Evolutionary conservation across 2,113 vertebrate genomes (phyloP).

Genomic region (Peromyscus leucopus): DNA sequence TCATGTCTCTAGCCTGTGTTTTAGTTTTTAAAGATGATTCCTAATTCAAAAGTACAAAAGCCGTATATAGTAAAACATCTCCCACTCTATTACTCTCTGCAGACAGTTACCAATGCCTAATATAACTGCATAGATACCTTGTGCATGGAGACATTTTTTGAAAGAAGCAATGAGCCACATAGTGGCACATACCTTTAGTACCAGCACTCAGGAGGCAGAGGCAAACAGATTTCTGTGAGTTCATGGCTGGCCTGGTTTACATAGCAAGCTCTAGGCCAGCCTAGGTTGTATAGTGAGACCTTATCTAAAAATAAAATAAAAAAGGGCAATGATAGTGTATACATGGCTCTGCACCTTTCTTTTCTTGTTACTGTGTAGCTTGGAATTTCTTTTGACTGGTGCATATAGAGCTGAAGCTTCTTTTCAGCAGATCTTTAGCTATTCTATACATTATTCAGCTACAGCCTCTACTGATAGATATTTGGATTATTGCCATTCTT

Average conservation of each 20-base stretch:
- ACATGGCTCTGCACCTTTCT: neutral
- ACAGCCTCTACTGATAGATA: neutral
- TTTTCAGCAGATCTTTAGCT: neutral
- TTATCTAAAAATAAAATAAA: neutral
- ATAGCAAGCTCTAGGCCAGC: neutral
- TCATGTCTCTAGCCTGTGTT: neutral
- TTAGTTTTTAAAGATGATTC: neutral
- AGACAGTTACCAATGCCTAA: neutral
- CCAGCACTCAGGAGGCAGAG: neutral
- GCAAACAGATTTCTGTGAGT: neutral
- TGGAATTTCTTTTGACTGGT: neutral
- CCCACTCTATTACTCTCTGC: neutral
- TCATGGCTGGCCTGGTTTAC: neutral
- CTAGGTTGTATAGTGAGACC: neutral
- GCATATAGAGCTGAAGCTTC: neutral
- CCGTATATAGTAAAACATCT: neutral
- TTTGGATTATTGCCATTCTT: neutral
- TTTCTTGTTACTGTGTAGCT: neutral
- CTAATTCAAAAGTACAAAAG: conserved; percentile 40
- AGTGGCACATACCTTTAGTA: neutral
- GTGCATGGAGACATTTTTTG: neutral
- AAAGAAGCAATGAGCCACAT: neutral
- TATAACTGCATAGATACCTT: neutral
- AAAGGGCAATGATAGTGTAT: neutral
- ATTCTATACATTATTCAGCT: neutral